A percentile compares a stretch with the other conserved stretches of the same genome.
Evolutionary conservation across 2,113 vertebrate genomes (phyloP).

Genomic region (Ptychochromis oligacanthus): DNA sequence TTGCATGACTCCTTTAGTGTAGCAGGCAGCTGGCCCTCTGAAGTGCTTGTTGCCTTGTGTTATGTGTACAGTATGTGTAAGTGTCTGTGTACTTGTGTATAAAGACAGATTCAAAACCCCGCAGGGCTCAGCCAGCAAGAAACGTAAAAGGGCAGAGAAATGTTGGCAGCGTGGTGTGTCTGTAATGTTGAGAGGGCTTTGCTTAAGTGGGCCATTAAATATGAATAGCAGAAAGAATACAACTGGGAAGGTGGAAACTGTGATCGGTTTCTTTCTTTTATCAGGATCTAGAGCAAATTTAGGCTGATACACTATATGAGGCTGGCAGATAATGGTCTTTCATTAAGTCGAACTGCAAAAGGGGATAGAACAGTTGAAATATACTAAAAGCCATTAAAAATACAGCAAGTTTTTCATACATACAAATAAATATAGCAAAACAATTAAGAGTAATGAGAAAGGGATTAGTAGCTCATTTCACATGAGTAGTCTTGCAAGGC

Average conservation of each 20-base stretch:
- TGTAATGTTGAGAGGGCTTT: conserved; percentile 2
- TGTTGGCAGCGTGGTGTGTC: neutral
- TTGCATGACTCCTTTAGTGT: conserved; percentile 1
- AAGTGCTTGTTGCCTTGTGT: neutral
- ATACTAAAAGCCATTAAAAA: too few relatives aligned
- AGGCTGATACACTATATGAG: neutral
- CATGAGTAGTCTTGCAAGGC: too few relatives aligned
- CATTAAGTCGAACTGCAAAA: neutral
- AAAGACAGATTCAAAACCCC: neutral
- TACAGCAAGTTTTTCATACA: too few relatives aligned
- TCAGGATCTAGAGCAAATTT: neutral
- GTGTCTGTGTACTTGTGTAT: neutral
- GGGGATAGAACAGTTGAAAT: neutral
- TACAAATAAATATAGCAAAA: too few relatives aligned
- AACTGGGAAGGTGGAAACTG: conserved; percentile 7
- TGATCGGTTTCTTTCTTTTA: neutral
- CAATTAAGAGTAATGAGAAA: too few relatives aligned
- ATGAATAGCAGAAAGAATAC: conserved; percentile 37
- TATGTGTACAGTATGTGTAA: neutral
- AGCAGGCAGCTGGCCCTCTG: neutral
- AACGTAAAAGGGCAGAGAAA: conserved; percentile 29
- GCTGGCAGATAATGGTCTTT: neutral
- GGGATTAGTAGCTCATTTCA: too few relatives aligned
- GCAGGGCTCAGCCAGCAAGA: conserved; percentile 32
- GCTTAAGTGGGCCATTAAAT: conserved; percentile 42